A percentile compares a stretch with the other conserved stretches of the same genome.
These are phyloP conservation scores for Danio kyathit DNA, from an alignment of 2,797 vertebrate species.

Conservation along the genomic window DNA sequence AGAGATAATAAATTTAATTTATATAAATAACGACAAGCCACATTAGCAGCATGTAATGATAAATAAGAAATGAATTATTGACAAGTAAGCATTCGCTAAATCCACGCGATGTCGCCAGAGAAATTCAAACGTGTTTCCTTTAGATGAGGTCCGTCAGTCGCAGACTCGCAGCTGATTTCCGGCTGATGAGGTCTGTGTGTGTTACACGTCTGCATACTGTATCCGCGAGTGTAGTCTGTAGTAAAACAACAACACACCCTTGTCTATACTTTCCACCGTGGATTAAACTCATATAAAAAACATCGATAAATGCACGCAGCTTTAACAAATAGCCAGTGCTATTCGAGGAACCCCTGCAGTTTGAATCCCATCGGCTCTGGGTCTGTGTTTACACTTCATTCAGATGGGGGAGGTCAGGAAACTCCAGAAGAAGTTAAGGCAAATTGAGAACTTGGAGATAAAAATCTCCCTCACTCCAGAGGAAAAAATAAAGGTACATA, in stretches of 20 bases:
- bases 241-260: not conserved
- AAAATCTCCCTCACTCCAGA: slow-evolving; percentile 79
- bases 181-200: slow-evolving; percentile 39
- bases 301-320: not conserved
- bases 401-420: slow-evolving; percentile 85
- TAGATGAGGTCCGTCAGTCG: slow-evolving; percentile 33
- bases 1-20: not conserved
- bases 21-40: not conserved
- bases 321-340: not conserved
- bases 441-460: slow-evolving; percentile 87
- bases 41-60: not conserved
- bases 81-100: not conserved
- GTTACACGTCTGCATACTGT: slow-evolving; percentile 31
- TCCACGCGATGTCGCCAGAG: slow-evolving; percentile 48
- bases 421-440: slow-evolving; percentile 86
- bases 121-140: slow-evolving; percentile 39
- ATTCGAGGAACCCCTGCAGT: not conserved
- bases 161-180: slow-evolving; percentile 41
- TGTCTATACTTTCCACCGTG: not conserved
- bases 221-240: not conserved
- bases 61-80: not conserved
- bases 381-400: slow-evolving; percentile 18
- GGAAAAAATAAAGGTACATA: slow-evolving; percentile 82
- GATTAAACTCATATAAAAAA: not conserved
- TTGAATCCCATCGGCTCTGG: not conserved